Conservation (phyloP, 2,797 vertebrate genomes). For the Okamejei kenojei region DNA sequence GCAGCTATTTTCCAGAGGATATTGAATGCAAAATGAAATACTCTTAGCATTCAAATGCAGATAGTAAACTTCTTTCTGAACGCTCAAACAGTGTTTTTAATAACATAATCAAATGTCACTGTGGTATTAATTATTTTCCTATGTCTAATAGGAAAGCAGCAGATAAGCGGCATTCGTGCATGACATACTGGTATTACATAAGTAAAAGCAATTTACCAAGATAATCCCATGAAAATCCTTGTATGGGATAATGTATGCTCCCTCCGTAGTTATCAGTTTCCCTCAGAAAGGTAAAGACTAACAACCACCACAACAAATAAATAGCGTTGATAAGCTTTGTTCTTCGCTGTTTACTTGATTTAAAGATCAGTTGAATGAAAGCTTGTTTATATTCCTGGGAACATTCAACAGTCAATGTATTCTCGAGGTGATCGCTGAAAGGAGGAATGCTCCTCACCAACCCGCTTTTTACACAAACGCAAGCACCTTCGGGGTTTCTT, state of each 20-base stretch:
- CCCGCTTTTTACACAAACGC: not conserved
- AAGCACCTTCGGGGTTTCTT: not conserved
- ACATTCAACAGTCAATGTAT: not conserved
- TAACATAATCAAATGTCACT: not conserved
- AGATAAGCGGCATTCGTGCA: not conserved
- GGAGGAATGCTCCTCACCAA: not conserved
- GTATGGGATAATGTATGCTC: not conserved
- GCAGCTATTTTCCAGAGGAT: not conserved
- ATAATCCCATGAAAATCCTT: not conserved
- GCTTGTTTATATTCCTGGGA: not conserved
- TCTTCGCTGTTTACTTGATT: not conserved
- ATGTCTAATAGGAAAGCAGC: not conserved
- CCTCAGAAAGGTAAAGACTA: not conserved
- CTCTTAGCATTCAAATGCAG: not conserved
- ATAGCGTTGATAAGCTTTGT: not conserved
- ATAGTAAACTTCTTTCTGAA: not conserved
- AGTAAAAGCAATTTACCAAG: not conserved
- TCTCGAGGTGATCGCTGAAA: not conserved
- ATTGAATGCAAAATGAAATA: not conserved
- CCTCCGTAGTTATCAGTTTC: not conserved
- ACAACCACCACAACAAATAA: not conserved
- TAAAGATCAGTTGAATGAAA: not conserved
- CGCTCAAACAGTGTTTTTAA: not conserved
- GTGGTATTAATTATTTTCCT: not conserved
- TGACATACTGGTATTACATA: no score